Conservation (phyloP, 2,888 invertebrate genomes). For the Chaetogeoica ovagalla region DNA sequence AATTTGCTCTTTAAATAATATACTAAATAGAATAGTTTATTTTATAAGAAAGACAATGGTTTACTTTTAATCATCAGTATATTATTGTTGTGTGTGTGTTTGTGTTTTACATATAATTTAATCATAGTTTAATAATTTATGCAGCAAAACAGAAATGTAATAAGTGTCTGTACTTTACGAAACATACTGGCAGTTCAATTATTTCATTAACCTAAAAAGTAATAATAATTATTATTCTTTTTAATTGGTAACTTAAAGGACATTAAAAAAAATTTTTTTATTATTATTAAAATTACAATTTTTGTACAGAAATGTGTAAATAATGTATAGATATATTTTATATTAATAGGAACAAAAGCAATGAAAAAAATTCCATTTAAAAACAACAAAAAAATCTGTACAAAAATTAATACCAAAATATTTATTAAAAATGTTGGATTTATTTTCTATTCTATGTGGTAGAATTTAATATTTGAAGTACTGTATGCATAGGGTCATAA, state of each 20-base stretch:
- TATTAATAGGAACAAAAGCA: slow-evolving; percentile 50
- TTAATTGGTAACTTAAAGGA: slow-evolving; percentile 47
- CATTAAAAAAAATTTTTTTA: slow-evolving; percentile 16
- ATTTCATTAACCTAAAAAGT: slow-evolving; percentile 12
- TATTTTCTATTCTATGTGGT: slow-evolving; percentile 34
- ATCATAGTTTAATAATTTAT: neutral
- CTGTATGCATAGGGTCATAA: slow-evolving; percentile 24
- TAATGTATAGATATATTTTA: slow-evolving; percentile 10
- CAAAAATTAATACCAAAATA: slow-evolving; percentile 29
- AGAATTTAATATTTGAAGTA: slow-evolving; percentile 10
- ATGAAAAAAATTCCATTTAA: slow-evolving; percentile 32
- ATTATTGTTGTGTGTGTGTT: neutral
- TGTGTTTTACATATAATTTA: neutral
- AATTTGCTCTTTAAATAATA: slow-evolving; percentile 25
- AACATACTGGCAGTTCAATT: neutral
- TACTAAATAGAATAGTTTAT: slow-evolving; percentile 18
- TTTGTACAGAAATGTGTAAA: slow-evolving; percentile 13
- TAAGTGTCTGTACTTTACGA: slow-evolving; percentile 8
- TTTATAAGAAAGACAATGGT: slow-evolving; percentile 42
- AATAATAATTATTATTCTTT: slow-evolving; percentile 39
- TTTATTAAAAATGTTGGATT: slow-evolving; percentile 20
- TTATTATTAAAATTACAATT: slow-evolving; percentile 8
- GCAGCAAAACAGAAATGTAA: slow-evolving; percentile 11
- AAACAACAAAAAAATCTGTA: slow-evolving; percentile 8
- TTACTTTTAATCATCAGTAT: slow-evolving; percentile 12